phyloP scores from a whole-genome alignment of 2,888 invertebrate genomes.

The Trachelus stipa region DNA sequence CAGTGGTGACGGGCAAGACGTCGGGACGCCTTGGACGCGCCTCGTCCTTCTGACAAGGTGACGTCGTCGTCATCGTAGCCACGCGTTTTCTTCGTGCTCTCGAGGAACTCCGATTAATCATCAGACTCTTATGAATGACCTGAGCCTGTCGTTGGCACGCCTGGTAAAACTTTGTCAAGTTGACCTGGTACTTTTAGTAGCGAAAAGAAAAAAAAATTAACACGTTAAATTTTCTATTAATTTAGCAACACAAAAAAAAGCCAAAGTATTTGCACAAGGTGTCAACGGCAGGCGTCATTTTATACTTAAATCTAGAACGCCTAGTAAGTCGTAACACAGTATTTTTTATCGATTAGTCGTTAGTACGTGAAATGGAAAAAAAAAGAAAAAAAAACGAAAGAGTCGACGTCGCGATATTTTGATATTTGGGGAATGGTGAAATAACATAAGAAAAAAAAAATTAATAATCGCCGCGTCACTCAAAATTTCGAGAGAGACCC shows the following conservation, averaged over 20 bases:
- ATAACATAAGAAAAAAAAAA: slow-evolving; percentile 5
- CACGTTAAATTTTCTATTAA: neutral
- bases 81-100: neutral
- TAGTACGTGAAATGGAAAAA: neutral
- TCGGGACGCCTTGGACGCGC: slow-evolving; percentile 45
- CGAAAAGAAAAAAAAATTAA: neutral
- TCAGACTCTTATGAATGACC: neutral
- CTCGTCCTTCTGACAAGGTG: slow-evolving; percentile 38
- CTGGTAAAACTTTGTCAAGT: neutral
- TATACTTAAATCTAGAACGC: neutral
- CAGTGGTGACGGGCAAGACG: slow-evolving; percentile 38
- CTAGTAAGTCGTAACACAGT: neutral
- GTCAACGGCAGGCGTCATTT: neutral
- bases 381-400: neutral
- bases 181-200: neutral
- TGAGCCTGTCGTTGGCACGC: slow-evolving; percentile 1
- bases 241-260: neutral
- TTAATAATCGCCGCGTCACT: slow-evolving; percentile 13
- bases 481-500: slow-evolving; percentile 38
- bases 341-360: slow-evolving; percentile 1
- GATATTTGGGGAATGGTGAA: neutral
- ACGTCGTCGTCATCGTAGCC: neutral
- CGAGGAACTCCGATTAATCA: neutral
- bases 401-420: neutral
- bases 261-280: neutral